Evolutionary conservation across 53 echinoderm and acorn worm species (phyloP).

Genomic region (Arbacia lixula): DNA sequence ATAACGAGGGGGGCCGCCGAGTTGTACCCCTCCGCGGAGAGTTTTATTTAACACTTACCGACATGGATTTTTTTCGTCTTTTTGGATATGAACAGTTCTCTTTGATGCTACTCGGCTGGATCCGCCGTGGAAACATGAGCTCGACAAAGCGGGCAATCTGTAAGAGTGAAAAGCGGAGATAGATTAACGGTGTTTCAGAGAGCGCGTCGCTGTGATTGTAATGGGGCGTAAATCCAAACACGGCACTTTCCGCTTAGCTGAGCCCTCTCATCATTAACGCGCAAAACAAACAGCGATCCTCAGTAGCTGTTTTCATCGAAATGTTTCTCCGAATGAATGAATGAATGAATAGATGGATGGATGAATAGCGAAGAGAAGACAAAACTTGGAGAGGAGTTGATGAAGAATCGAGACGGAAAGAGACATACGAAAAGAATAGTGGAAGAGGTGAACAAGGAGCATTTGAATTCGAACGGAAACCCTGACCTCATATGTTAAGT

Average conservation of each 20-base stretch:
- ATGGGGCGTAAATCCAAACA: conserved; percentile 41
- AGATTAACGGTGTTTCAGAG: conserved; percentile 2
- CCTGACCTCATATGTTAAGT: conserved; percentile 36
- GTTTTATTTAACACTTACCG: too few species aligned
- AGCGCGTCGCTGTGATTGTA: not conserved
- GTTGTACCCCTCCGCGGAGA: too few species aligned
- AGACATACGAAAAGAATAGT: not conserved
- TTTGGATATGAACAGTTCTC: too few species aligned
- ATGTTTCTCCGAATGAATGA: not conserved
- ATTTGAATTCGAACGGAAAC: not conserved
- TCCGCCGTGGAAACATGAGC: too few species aligned
- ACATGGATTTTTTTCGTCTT: too few species aligned
- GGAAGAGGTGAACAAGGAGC: not conserved
- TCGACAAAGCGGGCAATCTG: too few species aligned
- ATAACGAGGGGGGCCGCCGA: too few species aligned
- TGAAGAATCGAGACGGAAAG: too few species aligned
- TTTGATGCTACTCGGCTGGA: too few species aligned
- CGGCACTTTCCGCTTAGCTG: not conserved
- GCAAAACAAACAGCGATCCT: conserved; percentile 30
- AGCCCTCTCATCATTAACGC: not conserved
- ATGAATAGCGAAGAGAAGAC: too few species aligned
- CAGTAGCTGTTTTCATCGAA: not conserved
- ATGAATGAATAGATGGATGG: not conserved
- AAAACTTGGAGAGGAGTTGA: too few species aligned
- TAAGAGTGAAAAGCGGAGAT: not conserved